These are phyloP conservation scores for Anguilla marmorata DNA, from an alignment of 2,797 vertebrate genomes.

Conservation along the genomic window DNA sequence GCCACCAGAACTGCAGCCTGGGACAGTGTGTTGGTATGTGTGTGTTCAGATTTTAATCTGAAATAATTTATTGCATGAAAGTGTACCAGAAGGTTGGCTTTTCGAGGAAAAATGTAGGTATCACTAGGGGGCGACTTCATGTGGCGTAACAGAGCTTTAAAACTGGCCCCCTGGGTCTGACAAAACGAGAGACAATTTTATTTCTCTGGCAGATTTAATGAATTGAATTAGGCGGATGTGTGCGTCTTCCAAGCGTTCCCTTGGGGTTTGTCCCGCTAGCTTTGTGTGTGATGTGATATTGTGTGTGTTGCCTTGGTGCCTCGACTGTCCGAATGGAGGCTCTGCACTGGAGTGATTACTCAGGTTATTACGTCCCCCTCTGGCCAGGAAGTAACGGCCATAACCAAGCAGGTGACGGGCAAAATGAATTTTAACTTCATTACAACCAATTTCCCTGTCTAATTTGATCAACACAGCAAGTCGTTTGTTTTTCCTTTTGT, in stretches of 20 bases:
- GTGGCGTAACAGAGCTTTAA: too few relatives aligned
- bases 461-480: not conserved
- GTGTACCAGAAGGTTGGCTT: too few relatives aligned
- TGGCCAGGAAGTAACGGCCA: slow-evolving; percentile 18
- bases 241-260: not conserved
- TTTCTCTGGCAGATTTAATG: slow-evolving; percentile 22
- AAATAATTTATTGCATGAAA: not conserved
- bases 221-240: slow-evolving; percentile 16
- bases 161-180: too few relatives aligned
- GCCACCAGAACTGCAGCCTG: slow-evolving; percentile 39
- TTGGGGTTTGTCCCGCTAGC: not conserved
- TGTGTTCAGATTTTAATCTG: not conserved
- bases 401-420: slow-evolving; percentile 25
- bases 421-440: slow-evolving; percentile 32
- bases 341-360: slow-evolving; percentile 10
- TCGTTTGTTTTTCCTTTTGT: slow-evolving; percentile 2
- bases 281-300: not conserved
- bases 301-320: not conserved
- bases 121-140: too few relatives aligned
- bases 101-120: too few relatives aligned
- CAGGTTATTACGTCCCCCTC: slow-evolving; percentile 12
- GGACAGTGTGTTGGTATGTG: slow-evolving; percentile 54
- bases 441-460: slow-evolving; percentile 17
- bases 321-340: not conserved
- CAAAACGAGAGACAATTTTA: not conserved